Percentiles rank a stretch among this genome's conserved stretches.
Evolutionary conservation across 2,888 invertebrate species (phyloP).

Genomic region (Tipula lateralis): DNA sequence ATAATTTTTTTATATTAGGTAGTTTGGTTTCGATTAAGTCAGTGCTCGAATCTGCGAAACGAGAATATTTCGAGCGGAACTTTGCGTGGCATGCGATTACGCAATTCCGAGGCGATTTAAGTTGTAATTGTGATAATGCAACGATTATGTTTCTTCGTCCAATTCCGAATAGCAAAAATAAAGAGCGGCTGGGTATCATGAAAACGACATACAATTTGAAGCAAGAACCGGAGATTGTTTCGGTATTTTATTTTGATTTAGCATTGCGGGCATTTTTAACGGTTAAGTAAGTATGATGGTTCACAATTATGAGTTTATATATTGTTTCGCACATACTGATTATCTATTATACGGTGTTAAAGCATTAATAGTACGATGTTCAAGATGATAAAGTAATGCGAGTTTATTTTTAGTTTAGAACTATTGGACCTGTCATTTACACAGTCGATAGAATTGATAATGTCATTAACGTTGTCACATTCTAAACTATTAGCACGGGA

Average conservation of each 20-base stretch:
- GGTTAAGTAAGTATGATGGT: conserved; percentile 59
- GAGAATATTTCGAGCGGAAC: conserved; percentile 74
- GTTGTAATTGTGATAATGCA: conserved; percentile 71
- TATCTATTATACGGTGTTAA: too few species aligned
- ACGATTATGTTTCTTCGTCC: conserved; percentile 72
- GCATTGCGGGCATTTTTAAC: conserved; percentile 67
- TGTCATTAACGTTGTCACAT: too few species aligned
- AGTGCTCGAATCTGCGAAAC: conserved; percentile 60
- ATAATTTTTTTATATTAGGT: conserved; percentile 83
- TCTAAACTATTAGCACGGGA: too few species aligned
- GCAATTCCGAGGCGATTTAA: conserved; percentile 67
- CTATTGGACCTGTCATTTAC: too few species aligned
- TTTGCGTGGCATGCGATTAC: conserved; percentile 85
- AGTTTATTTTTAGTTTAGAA: neutral
- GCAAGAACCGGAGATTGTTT: conserved; percentile 66
- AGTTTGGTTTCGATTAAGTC: conserved; percentile 64
- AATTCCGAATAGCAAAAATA: conserved; percentile 60
- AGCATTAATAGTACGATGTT: too few species aligned
- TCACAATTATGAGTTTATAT: too few species aligned
- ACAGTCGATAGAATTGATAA: too few species aligned
- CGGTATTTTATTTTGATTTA: conserved; percentile 85
- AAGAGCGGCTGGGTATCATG: conserved; percentile 65
- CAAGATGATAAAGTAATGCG: neutral
- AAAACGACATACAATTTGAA: conserved; percentile 68
- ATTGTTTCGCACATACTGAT: too few species aligned